These are phyloP conservation scores for Hippopotamus amphibius DNA, from an alignment of 2,113 vertebrate genomes.

Conservation along the genomic window DNA sequence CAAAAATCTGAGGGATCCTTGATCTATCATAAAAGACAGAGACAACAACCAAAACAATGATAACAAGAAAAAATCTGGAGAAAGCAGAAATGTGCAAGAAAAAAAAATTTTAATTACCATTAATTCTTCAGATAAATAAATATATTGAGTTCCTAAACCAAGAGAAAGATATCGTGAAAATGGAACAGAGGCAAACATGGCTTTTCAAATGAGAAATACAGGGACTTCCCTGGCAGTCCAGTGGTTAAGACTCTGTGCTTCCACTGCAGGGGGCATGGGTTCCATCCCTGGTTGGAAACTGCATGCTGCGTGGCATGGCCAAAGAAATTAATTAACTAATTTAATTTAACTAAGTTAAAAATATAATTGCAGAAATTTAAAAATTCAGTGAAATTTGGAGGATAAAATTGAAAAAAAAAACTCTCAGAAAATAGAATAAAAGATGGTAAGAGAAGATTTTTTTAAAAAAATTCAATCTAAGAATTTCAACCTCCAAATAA, in stretches of 20 bases:
- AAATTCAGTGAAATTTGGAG: not conserved
- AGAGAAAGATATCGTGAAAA: not conserved
- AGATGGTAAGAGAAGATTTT: not conserved
- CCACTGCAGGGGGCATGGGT: too few relatives aligned
- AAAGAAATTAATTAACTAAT: too few relatives aligned
- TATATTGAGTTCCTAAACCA: not conserved
- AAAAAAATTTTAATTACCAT: not conserved
- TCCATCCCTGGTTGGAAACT: too few relatives aligned
- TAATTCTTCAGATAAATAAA: not conserved
- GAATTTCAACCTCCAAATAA: not conserved
- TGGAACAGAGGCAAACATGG: not conserved
- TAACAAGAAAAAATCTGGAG: not conserved
- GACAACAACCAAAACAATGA: not conserved
- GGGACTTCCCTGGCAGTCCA: too few relatives aligned
- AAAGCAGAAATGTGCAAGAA: not conserved
- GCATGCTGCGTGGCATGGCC: too few relatives aligned
- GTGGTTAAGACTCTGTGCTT: too few relatives aligned
- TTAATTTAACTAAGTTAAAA: not conserved
- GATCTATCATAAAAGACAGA: not conserved
- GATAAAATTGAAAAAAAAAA: not conserved
- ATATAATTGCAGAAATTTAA: not conserved
- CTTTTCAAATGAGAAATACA: not conserved
- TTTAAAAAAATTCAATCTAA: not conserved
- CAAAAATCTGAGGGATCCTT: not conserved
- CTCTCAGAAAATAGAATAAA: not conserved